Percentiles rank a stretch among this genome's conserved stretches.
These are phyloP conservation scores for Drosophila ananassae DNA, from an alignment of 1,140 invertebrate genomes.

Conservation along the genomic window DNA sequence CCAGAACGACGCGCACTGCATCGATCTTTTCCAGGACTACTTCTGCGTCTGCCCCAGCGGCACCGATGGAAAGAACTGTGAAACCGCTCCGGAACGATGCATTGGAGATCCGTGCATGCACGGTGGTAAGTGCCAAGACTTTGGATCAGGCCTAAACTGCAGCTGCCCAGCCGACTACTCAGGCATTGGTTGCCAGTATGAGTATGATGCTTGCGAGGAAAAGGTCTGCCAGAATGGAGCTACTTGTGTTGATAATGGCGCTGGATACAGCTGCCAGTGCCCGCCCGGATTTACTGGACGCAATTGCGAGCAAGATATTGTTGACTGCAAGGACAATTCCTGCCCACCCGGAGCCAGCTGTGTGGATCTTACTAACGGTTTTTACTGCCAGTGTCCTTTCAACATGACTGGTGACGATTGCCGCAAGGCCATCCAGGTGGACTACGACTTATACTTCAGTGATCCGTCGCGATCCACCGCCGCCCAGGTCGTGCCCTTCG, in stretches of 20 bases:
- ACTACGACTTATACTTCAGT: conserved; percentile 97
- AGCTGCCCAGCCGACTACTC: conserved; percentile 93
- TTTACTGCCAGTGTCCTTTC: conserved; percentile 98
- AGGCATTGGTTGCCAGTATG: conserved; percentile 96
- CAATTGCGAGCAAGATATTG: conserved; percentile 96
- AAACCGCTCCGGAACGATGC: conserved; percentile 97
- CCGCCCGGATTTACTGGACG: conserved; percentile 92
- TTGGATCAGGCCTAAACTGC: conserved; percentile 97
- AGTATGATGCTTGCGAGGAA: conserved; percentile 95
- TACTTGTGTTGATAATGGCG: conserved; percentile 93
- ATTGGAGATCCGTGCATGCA: conserved; percentile 98
- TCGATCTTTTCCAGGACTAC: conserved; percentile 96
- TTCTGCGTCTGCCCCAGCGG: conserved; percentile 98
- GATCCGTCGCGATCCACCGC: conserved; percentile 94
- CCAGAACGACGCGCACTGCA: conserved; percentile 96
- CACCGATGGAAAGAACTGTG: conserved; percentile 97
- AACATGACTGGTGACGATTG: conserved; percentile 98
- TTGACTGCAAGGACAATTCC: conserved; percentile 96
- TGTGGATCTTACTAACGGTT: conserved; percentile 95
- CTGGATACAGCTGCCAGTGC: conserved; percentile 94
- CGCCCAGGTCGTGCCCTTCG: conserved; percentile 95
- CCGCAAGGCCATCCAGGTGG: conserved; percentile 97
- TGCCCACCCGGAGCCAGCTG: conserved; percentile 97
- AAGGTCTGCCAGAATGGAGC: conserved; percentile 96
- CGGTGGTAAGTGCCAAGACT: conserved; percentile 96